These are phyloP conservation scores for Glossosoma conforme DNA, from an alignment of 1,140 invertebrate genomes.

Conservation along the genomic window DNA sequence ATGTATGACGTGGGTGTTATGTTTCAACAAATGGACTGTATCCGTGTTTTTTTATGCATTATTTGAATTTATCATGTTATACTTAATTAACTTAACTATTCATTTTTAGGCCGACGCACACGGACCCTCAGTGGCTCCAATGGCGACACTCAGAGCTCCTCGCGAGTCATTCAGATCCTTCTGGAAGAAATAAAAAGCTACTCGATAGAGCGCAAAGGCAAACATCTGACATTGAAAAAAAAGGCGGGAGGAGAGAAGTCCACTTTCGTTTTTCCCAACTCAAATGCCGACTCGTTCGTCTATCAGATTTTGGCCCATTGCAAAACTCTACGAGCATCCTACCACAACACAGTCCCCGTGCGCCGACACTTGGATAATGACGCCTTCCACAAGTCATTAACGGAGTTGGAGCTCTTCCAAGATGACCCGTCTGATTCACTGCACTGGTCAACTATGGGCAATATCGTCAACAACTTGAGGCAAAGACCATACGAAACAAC, in stretches of 20 bases:
- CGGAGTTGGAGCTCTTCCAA: conserved; percentile 75
- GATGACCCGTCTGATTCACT: conserved; percentile 60
- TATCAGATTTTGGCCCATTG: conserved; percentile 56
- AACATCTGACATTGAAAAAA: conserved; percentile 67
- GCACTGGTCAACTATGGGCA: conserved; percentile 50
- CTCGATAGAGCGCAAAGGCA: conserved; percentile 59
- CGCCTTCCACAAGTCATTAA: conserved; percentile 81
- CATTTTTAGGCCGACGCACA: conserved; percentile 41
- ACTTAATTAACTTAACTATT: not conserved
- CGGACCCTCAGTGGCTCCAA: conserved; percentile 49
- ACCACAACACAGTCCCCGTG: too few species aligned
- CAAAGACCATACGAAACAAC: conserved; percentile 76
- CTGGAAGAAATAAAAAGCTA: conserved; percentile 64
- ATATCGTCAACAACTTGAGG: conserved; percentile 64
- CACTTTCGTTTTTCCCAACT: conserved; percentile 80
- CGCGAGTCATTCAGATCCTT: conserved; percentile 58
- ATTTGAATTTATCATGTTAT: not conserved
- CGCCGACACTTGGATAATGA: too few species aligned
- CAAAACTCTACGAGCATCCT: too few species aligned
- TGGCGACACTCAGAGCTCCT: conserved; percentile 49
- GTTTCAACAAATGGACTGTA: too few species aligned
- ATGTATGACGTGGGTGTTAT: not conserved
- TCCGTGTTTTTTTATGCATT: not conserved
- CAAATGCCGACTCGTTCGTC: conserved; percentile 75
- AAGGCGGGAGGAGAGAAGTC: conserved; percentile 69